phyloP scores from a whole-genome alignment of 30 jellyfish, hydroid and myxozoan species.

The Haliclystus octoradiatus region DNA sequence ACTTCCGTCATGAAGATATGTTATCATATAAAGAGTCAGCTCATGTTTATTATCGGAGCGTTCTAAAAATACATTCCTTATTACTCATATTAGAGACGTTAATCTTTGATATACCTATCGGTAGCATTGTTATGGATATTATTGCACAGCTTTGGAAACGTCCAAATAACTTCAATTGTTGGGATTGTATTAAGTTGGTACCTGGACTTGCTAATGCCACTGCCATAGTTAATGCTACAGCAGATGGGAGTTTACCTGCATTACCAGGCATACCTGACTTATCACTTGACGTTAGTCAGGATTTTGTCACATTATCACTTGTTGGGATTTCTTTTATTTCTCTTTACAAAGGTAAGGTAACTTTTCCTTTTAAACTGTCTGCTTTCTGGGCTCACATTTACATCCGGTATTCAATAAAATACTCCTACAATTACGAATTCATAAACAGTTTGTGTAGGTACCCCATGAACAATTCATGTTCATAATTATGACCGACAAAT shows the following conservation, averaged over 20 bases:
- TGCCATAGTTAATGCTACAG: no score
- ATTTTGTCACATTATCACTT: slow-evolving; percentile 35
- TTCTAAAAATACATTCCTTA: slow-evolving; percentile 56
- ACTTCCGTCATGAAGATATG: slow-evolving; percentile 58
- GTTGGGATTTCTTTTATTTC: slow-evolving; percentile 85
- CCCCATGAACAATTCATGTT: no score
- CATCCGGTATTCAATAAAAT: no score
- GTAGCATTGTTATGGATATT: slow-evolving; percentile 77
- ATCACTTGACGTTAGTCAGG: slow-evolving; percentile 49
- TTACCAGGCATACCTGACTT: slow-evolving; percentile 4
- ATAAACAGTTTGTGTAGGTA: no score
- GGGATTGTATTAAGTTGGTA: slow-evolving; percentile 74
- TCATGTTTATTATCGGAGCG: slow-evolving; percentile 42
- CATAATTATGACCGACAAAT: no score
- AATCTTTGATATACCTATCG: slow-evolving; percentile 78
- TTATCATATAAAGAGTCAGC: slow-evolving; percentile 51
- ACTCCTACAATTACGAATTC: no score
- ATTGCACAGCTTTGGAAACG: slow-evolving; percentile 81
- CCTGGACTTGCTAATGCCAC: no score
- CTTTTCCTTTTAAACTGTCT: no score
- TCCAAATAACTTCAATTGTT: slow-evolving; percentile 44
- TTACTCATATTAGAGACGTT: slow-evolving; percentile 59
- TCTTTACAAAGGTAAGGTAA: slow-evolving; percentile 58
- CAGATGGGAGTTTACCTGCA: slow-evolving; percentile 29
- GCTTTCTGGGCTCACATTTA: no score